phyloP scores from a whole-genome alignment of 37 sponge, comb jelly and placozoan species.

The Ianthella basta region DNA sequence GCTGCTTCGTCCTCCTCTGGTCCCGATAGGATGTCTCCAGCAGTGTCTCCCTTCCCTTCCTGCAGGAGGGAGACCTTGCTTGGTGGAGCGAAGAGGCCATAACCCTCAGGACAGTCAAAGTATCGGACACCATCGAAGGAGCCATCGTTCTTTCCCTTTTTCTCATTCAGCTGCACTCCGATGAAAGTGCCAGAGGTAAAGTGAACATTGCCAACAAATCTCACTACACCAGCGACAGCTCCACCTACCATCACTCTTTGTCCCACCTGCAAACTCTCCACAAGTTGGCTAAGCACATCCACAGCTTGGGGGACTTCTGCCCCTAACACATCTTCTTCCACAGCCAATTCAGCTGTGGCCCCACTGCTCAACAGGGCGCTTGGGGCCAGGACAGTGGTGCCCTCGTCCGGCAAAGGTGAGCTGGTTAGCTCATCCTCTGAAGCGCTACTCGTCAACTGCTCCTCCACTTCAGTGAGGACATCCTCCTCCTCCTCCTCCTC shows the following conservation, averaged over 20 bases:
- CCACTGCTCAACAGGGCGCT: not conserved
- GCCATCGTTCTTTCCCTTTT: conserved; percentile 62
- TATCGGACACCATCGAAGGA: conserved; percentile 56
- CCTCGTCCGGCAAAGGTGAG: not conserved
- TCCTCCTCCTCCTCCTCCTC: not conserved
- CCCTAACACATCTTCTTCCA: not conserved
- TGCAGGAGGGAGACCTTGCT: conserved; percentile 35
- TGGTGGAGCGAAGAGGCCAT: conserved; percentile 76
- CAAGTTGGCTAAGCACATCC: conserved; percentile 23
- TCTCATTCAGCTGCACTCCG: conserved; percentile 57
- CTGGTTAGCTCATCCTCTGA: not conserved
- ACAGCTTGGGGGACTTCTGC: conserved; percentile 4
- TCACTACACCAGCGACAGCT: conserved; percentile 44
- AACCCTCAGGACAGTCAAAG: conserved; percentile 49
- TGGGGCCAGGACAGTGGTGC: not conserved
- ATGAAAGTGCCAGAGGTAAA: conserved; percentile 65
- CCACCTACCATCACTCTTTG: conserved; percentile 60
- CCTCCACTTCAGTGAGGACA: conserved; percentile 5
- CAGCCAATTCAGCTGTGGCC: not conserved
- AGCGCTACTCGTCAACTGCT: not conserved
- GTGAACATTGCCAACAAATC: conserved; percentile 57
- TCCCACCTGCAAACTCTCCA: conserved; percentile 13
- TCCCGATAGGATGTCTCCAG: too few species aligned
- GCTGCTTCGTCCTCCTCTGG: not conserved
- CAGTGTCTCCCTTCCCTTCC: not conserved